Evolutionary conservation across 2,888 invertebrate species (phyloP), one percentile per base, ranked within the genome.

Genomic region (Lycaena phlaeas): DNA sequence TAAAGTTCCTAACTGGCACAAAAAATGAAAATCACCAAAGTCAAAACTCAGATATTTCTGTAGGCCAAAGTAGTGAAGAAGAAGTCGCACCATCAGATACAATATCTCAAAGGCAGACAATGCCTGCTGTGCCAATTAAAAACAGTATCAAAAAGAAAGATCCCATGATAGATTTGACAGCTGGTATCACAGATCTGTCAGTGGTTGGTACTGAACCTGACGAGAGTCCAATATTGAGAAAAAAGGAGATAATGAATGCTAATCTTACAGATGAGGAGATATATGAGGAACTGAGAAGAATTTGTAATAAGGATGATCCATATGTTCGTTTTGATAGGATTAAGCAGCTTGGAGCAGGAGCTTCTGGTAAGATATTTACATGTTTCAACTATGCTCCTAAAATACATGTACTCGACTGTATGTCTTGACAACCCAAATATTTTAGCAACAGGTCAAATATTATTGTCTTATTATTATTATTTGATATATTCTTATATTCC

Each of bases 311-410:
- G 6, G 92, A 91, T 40, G 91, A 97, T 77, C 96, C 97, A 0
- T 86, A 90, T 49, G 85, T 89, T 14, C 89, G 93, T 50, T 97
- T 96, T 69, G 89, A 91, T 50, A 88, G 92, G 49, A 88, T 91
- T 48, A 92, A 92, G 61, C 95, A 96, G 68, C 89, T 97, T 36
- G 96, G 97, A 38, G 92, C 94, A 17, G 97, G 97, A 9, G 97
- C 96, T 30, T 96, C 96, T 22, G 85, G 85, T 86, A 67, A 51
- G 18, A 34, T 14, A 18, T 7, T 30, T 15, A 2, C 2, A 12
- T 12, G n/a, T 15, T 15, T n/a, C 0, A 15, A 4, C 4, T n/a
- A n/a, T n/a, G 18, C 18, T 18, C 18, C 18, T 18, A 4, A 18
- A 18, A 6, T 18, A 18, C 3, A 18, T 18, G 6, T 4, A 18